These are phyloP conservation scores for Conger conger DNA, from an alignment of 2,113 vertebrate genomes.

Conservation along the genomic window DNA sequence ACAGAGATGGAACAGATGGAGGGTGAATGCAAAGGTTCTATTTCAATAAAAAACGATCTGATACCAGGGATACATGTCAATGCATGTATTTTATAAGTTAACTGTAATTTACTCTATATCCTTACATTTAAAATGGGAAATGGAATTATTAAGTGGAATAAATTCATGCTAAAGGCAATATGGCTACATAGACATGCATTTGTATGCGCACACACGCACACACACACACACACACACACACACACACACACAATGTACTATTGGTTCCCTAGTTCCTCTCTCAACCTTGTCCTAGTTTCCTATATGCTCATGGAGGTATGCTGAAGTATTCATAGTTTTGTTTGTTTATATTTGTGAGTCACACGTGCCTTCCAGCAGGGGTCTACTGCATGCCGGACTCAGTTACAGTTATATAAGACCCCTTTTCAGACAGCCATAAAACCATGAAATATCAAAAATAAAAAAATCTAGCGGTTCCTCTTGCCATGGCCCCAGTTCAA, in stretches of 20 bases:
- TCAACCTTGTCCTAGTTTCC: not conserved
- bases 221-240: not conserved
- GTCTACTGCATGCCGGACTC: constrained; percentile 15
- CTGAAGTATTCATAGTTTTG: not conserved
- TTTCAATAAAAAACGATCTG: too few species aligned
- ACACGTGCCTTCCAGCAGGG: constrained; percentile 32
- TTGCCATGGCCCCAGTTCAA: too few species aligned
- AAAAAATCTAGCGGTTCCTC: not conserved
- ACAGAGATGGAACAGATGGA: too few species aligned
- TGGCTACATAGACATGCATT: not conserved
- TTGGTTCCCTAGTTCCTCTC: not conserved
- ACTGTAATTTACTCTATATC: too few species aligned
- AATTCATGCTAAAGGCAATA: not conserved
- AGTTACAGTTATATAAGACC: not conserved
- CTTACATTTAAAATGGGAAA: not conserved
- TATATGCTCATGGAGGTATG: not conserved
- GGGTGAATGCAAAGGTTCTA: too few species aligned
- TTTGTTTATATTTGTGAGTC: not conserved
- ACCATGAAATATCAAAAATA: not conserved
- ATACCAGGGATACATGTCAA: too few species aligned
- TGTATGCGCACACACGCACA: too few species aligned
- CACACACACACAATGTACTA: not conserved
- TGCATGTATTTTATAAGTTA: too few species aligned
- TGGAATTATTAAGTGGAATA: not conserved
- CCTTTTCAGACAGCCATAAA: not conserved